A percentile compares a stretch with the other conserved stretches of the same genome.
Conservation (phyloP, 2,797 vertebrate genomes). For the Pseudochaenichthys georgianus region DNA sequence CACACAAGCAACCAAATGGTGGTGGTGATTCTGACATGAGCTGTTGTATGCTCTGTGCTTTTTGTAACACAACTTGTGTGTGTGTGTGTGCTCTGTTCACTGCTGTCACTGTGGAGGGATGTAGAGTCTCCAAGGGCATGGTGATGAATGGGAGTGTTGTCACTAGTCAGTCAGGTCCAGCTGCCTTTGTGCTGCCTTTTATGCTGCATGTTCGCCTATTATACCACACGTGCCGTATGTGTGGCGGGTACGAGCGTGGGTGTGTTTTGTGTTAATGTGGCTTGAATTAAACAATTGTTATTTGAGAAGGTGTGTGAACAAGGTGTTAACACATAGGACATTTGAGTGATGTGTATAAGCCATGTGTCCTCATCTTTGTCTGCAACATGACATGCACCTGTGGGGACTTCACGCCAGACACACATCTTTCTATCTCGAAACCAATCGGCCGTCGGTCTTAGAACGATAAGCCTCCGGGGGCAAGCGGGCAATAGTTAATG, state of each 20-base stretch:
- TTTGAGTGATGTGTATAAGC: constrained; percentile 27
- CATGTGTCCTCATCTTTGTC: constrained; percentile 25
- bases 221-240: constrained; percentile 45
- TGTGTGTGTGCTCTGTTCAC: constrained; percentile 41
- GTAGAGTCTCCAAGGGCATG: constrained; percentile 75
- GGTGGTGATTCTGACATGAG: constrained; percentile 67
- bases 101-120: constrained; percentile 76
- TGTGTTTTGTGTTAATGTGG: constrained; percentile 40
- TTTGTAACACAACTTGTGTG: constrained; percentile 42
- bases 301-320: constrained; percentile 26
- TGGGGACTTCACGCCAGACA: constrained; percentile 16
- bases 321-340: constrained; percentile 26
- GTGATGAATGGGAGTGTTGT: constrained; percentile 85
- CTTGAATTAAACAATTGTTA: constrained; percentile 43
- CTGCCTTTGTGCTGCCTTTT: constrained; percentile 78
- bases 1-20: constrained; percentile 52
- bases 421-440: neutral
- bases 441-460: too few relatives aligned
- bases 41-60: constrained; percentile 56
- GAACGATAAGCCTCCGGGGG: too few relatives aligned
- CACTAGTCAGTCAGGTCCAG: constrained; percentile 80
- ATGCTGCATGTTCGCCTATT: constrained; percentile 71
- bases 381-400: constrained; percentile 30
- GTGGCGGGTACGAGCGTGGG: constrained; percentile 29
- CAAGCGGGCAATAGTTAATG: too few relatives aligned